phyloP scores from a whole-genome alignment of 2,888 invertebrate species.

The Hirudinaria manillensis region DNA sequence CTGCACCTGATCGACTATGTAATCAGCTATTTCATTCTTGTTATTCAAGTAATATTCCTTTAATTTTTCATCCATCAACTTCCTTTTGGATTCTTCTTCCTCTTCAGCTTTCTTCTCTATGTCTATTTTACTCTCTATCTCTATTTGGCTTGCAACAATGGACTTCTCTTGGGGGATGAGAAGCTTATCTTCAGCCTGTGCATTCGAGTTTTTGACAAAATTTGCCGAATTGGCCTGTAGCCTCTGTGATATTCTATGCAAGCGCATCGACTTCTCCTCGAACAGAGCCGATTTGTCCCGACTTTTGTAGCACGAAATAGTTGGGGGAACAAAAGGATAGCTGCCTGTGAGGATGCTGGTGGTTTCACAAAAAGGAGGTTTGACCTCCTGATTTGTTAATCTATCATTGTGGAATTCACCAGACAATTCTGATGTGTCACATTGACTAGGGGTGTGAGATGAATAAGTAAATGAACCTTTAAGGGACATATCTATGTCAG shows the following conservation, averaged over 20 bases:
- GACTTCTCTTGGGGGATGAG: not conserved
- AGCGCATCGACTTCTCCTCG: conserved; percentile 20
- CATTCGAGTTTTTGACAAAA: not conserved
- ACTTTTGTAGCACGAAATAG: not conserved
- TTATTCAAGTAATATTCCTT: not conserved
- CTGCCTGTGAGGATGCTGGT: not conserved
- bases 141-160: not conserved
- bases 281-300: conserved; percentile 7
- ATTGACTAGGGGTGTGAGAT: not conserved
- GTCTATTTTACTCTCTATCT: not conserved
- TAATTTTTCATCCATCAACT: not conserved
- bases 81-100: conserved; percentile 1
- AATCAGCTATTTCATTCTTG: not conserved
- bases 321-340: not conserved
- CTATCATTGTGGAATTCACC: not conserved
- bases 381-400: too few relatives aligned
- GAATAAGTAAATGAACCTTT: not conserved
- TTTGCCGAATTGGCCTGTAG: conserved; percentile 24
- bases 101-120: conserved; percentile 3
- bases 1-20: conserved; percentile 15
- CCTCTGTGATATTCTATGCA: conserved; percentile 24
- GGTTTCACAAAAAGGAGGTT: too few relatives aligned
- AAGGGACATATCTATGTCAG: not conserved
- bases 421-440: not conserved
- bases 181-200: not conserved